Conservation (phyloP, 2,888 invertebrate genomes). For the Acronicta psi region DNA sequence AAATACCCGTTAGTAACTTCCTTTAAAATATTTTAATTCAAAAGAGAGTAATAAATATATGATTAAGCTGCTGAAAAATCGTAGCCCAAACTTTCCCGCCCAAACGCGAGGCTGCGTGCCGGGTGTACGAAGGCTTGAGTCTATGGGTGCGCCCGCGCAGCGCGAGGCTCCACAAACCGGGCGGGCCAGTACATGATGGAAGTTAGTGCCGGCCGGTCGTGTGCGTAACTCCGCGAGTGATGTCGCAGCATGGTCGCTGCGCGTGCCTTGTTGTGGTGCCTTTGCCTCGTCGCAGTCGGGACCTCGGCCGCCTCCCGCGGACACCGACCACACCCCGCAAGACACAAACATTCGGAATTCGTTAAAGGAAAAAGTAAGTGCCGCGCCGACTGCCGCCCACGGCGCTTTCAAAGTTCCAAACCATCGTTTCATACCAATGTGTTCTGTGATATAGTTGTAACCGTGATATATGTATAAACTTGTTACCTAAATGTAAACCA, state of each 20-base stretch:
- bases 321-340: constrained; percentile 73
- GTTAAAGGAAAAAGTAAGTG: constrained; percentile 94
- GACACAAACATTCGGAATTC: constrained; percentile 90
- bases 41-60: neutral
- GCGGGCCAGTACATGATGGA: constrained; percentile 85
- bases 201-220: constrained; percentile 79
- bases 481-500: constrained; percentile 53
- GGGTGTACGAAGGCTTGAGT: constrained; percentile 60
- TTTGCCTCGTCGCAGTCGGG: constrained; percentile 74
- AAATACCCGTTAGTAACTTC: neutral
- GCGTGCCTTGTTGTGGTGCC: constrained; percentile 80
- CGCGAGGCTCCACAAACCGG: constrained; percentile 72
- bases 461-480: constrained; percentile 37
- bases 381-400: constrained; percentile 60
- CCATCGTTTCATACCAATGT: constrained; percentile 46
- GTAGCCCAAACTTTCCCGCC: constrained; percentile 62
- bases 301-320: constrained; percentile 69
- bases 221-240: constrained; percentile 80
- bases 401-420: constrained; percentile 56
- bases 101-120: constrained; percentile 53
- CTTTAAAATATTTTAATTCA: neutral
- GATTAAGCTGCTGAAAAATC: neutral
- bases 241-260: constrained; percentile 86
- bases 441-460: constrained; percentile 49
- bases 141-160: constrained; percentile 81